Evolutionary conservation across 1,140 invertebrate genomes (phyloP).

Genomic region (Euura lappo): DNA sequence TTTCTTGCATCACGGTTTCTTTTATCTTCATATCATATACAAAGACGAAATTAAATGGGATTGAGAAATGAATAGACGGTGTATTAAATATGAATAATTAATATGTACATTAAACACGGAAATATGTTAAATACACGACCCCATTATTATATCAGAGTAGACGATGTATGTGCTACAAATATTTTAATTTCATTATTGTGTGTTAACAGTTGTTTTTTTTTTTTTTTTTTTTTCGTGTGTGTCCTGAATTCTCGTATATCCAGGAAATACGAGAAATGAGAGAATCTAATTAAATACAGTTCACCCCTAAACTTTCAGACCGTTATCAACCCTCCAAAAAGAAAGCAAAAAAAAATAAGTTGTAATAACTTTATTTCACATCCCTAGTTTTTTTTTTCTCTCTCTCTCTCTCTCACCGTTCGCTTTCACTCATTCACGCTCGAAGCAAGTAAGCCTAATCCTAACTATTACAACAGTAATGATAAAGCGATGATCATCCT

Average conservation of each 20-base stretch:
- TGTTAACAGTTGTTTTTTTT: neutral
- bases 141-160: neutral
- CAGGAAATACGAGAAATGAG: neutral
- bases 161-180: neutral
- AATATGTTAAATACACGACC: slow-evolving; percentile 1
- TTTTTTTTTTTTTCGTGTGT: neutral
- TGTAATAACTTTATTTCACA: no score
- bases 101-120: slow-evolving; percentile 1
- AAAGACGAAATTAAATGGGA: neutral
- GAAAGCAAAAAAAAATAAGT: neutral
- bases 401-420: no score
- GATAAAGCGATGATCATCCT: neutral
- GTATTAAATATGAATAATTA: neutral
- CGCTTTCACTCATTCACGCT: no score
- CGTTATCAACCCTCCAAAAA: neutral
- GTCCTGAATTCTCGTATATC: neutral
- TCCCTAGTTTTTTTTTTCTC: no score
- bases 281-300: neutral
- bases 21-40: no score
- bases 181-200: neutral
- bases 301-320: no score
- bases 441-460: no score
- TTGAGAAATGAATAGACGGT: neutral
- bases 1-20: no score
- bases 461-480: no score